Conservation (phyloP, 2,797 vertebrate genomes). For the Xenopus petersii region DNA sequence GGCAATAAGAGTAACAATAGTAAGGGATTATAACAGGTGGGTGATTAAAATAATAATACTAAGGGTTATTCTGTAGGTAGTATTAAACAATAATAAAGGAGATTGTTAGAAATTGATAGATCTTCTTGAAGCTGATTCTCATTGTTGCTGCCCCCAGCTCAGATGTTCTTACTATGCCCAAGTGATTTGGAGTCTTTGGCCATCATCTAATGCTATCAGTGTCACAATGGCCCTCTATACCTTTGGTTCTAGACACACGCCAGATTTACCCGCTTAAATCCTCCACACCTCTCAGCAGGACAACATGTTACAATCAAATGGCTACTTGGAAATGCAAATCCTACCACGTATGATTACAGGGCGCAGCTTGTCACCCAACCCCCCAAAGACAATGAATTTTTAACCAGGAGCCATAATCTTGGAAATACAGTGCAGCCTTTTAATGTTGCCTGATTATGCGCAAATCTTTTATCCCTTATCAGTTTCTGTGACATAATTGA, state of each 20-base stretch:
- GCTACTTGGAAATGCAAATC: constrained; percentile 54
- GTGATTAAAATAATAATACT: no score
- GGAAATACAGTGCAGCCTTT: no score
- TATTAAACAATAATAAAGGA: no score
- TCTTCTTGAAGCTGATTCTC: no score
- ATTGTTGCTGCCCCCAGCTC: no score
- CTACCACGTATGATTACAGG: constrained; percentile 46
- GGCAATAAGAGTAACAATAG: no score
- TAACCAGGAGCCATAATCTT: constrained; percentile 43
- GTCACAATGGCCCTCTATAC: constrained; percentile 20
- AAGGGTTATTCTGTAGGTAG: no score
- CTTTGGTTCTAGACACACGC: constrained; percentile 44
- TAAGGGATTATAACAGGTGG: no score
- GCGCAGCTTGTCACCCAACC: constrained; percentile 53
- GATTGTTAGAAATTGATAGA: no score
- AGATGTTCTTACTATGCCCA: neutral
- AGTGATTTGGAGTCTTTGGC: constrained; percentile 2
- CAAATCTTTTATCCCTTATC: no score
- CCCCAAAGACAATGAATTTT: constrained; percentile 53
- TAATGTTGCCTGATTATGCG: no score
- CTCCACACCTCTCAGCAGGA: constrained; percentile 26
- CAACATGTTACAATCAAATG: constrained; percentile 33
- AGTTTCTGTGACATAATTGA: no score
- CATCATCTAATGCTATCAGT: constrained; percentile 28
- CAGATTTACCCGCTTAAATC: constrained; percentile 21